A percentile compares a stretch with the other conserved stretches of the same genome.
Conservation (phyloP, 2,113 vertebrate species). For the Rhegmatorhina hoffmannsi region DNA sequence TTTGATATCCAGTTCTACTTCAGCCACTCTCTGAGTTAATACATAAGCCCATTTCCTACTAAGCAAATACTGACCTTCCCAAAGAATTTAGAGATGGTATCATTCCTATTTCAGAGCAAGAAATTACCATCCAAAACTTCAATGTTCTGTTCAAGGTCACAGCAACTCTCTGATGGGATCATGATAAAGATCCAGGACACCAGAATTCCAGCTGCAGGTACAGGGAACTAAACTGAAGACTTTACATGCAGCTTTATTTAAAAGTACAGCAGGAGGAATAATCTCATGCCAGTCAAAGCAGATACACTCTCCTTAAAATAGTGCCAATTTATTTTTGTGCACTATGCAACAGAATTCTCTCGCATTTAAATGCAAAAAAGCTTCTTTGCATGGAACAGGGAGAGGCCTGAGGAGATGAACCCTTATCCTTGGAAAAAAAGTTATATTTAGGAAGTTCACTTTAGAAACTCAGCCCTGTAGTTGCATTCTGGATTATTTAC, state of each 20-base stretch:
- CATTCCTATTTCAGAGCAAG: not conserved
- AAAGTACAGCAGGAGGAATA: constrained; percentile 21
- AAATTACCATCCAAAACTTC: not conserved
- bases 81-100: constrained; percentile 2
- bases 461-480: not conserved
- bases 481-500: not conserved
- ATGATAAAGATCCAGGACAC: not conserved
- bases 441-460: not conserved
- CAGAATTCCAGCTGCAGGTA: constrained; percentile 26
- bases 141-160: not conserved
- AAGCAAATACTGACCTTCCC: not conserved
- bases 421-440: not conserved
- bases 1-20: not conserved
- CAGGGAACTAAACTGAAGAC: not conserved
- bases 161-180: not conserved
- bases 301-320: not conserved
- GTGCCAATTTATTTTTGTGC: not conserved
- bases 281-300: constrained; percentile 9
- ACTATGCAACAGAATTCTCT: not conserved
- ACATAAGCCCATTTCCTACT: not conserved
- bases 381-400: not conserved
- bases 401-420: not conserved
- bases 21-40: constrained; percentile 17
- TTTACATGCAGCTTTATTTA: not conserved
- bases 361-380: not conserved